Evolutionary conservation across 2,113 vertebrate genomes (phyloP), one percentile per base, ranked within the genome.

Genomic region (Geothlypis trichas): DNA sequence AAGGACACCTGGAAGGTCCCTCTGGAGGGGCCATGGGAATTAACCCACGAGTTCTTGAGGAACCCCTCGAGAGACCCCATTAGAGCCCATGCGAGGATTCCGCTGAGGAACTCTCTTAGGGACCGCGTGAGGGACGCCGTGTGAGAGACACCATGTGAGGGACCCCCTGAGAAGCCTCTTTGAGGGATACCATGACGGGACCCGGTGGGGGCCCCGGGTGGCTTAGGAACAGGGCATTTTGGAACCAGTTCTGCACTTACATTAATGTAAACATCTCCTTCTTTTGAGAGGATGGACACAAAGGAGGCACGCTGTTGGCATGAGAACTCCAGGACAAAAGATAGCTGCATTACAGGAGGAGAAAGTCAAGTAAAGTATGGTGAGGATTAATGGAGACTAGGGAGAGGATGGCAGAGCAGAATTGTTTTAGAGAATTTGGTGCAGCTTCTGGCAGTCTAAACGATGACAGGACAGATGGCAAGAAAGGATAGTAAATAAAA

Each of bases 171-270:
- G 49, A 35, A 42, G 24, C 17, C 8, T 4, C 13, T 4, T 9
- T 31, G 26, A 41, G 19, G 4, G 28, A 5, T 19, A 33, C 35
- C 30, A 5, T 37, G 22, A 61, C 2, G 2, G 22, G 22, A 11
- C 24, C 24, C 7, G 1, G 2, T n/a, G 65, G 71, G 16, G 41
- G 14, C 27, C 31, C 6, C 9, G 11, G 4, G 21, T 42, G 15
- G 5, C 8, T 37, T 58, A 37, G 15, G 37, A 42, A 11, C 15
- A 26, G 22, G 15, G 18, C 27, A 13, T 59, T 59, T 58, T 44
- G 19, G 37, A 86, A 54, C 5, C 10, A n/a, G 1, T 37, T 47
- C 39, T 16, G 11, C 4, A 1, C 20, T 19, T 44, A 14, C 0
- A 1, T 44, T 22, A 12, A 8, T 54, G 13, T 23, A 33, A 57